Evolutionary conservation across 2,888 invertebrate genomes (phyloP).

Genomic region (Bembecia ichneumoniformis): DNA sequence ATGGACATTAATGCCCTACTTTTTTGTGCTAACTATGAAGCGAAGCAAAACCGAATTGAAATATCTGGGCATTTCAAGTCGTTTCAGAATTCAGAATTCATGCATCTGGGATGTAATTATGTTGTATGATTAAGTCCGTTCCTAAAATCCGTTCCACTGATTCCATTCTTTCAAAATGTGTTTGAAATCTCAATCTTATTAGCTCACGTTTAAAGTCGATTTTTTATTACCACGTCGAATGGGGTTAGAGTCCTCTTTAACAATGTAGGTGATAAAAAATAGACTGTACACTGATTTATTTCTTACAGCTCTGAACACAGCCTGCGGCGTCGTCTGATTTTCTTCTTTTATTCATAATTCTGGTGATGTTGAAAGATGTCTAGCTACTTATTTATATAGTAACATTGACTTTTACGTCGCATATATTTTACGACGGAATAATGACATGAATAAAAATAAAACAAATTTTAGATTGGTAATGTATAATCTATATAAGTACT

Average conservation of each 20-base stretch:
- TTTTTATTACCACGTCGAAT: background rate
- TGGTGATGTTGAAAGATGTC: background rate
- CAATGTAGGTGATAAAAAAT: background rate
- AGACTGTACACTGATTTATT: background rate
- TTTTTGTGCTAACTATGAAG: background rate
- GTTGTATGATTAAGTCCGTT: constrained; percentile 6
- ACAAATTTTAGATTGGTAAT: no score
- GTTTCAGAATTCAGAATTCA: background rate
- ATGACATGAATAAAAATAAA: no score
- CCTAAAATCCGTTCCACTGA: constrained; percentile 10
- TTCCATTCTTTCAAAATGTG: background rate
- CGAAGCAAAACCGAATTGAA: background rate
- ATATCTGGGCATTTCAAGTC: background rate
- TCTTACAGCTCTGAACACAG: background rate
- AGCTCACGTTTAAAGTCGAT: background rate
- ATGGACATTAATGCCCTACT: background rate
- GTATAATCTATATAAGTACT: no score
- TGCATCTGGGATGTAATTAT: constrained; percentile 6
- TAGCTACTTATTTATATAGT: background rate
- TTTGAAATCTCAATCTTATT: background rate
- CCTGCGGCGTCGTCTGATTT: background rate
- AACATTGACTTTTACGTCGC: background rate
- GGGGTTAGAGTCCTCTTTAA: background rate
- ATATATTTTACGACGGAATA: no score
- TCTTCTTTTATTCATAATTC: background rate